A percentile compares a stretch with the other conserved stretches of the same genome.
Conservation (phyloP, 2,113 vertebrate species). For the Mellivora capensis region DNA sequence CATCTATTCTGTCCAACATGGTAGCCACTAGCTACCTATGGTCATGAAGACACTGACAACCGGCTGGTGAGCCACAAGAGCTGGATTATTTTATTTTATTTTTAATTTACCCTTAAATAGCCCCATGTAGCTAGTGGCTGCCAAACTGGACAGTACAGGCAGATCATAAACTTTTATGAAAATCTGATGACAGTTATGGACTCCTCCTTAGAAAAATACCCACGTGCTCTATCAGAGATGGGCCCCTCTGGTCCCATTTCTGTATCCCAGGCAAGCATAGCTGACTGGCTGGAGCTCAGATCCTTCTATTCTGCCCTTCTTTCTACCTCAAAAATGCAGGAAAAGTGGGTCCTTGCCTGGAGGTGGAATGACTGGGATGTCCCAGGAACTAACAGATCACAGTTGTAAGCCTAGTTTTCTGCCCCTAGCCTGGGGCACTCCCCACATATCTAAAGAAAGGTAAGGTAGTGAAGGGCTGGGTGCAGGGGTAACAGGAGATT, state of each 20-base stretch:
- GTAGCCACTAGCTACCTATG: not conserved
- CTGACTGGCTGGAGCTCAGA: not conserved
- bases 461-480: not conserved
- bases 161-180: slow-evolving; percentile 13
- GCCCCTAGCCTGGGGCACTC: not conserved
- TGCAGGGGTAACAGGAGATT: not conserved
- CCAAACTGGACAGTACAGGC: not conserved
- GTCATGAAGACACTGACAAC: not conserved
- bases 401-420: not conserved
- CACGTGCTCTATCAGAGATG: not conserved
- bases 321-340: not conserved
- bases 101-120: not conserved
- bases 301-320: not conserved
- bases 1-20: not conserved
- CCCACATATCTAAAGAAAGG: not conserved
- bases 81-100: not conserved
- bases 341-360: not conserved
- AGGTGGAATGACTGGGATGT: not conserved
- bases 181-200: not conserved
- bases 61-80: not conserved
- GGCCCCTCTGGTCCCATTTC: not conserved
- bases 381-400: not conserved
- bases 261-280: not conserved
- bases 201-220: not conserved
- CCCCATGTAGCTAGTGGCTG: not conserved